Evolutionary conservation across 2,113 vertebrate genomes (phyloP).

Genomic region (Eretmochelys imbricata): DNA sequence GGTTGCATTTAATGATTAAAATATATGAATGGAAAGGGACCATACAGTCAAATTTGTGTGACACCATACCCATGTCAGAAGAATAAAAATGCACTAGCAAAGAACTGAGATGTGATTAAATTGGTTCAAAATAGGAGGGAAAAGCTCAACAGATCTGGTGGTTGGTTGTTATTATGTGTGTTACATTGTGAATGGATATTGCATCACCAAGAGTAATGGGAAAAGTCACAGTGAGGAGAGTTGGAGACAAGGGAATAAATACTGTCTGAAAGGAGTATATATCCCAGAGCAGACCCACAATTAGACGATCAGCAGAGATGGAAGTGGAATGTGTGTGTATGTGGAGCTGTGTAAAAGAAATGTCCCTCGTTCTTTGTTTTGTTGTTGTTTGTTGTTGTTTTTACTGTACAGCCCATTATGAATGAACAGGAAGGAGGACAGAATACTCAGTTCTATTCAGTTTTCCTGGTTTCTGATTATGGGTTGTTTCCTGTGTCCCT

Average conservation of each 20-base stretch:
- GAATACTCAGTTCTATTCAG: background rate
- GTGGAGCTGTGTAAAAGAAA: background rate
- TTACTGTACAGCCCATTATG: background rate
- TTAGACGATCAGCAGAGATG: background rate
- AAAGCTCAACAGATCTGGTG: background rate
- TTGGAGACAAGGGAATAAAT: background rate
- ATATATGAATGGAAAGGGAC: background rate
- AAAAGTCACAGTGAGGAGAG: background rate
- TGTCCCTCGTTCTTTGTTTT: too few relatives aligned
- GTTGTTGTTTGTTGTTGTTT: too few relatives aligned
- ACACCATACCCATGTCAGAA: background rate
- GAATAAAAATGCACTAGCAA: background rate
- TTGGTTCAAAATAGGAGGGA: background rate
- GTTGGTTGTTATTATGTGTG: background rate
- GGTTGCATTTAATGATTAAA: background rate
- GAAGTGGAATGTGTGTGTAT: background rate
- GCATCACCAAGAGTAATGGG: background rate
- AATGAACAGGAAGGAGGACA: background rate
- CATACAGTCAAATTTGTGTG: background rate
- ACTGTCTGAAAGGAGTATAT: background rate
- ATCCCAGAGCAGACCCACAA: background rate
- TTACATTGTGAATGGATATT: background rate
- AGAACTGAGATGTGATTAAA: background rate
- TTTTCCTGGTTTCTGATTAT: background rate
- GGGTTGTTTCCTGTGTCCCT: background rate